Percentiles rank a stretch among this genome's conserved stretches.
Evolutionary conservation across 2,888 invertebrate species (phyloP).

Genomic region (Nemoura dubitans): DNA sequence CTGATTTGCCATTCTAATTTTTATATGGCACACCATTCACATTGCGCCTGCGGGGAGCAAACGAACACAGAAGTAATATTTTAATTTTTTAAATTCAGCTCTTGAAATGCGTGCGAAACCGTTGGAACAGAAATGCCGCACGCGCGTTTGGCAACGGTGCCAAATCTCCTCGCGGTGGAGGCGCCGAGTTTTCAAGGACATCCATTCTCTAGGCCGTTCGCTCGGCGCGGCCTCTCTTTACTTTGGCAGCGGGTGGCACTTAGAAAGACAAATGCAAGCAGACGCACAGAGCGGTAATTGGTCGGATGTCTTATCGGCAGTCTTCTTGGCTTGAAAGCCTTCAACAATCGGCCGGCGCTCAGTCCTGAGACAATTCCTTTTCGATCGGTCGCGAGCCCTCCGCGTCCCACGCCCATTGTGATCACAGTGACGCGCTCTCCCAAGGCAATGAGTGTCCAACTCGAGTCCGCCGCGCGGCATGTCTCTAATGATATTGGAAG

Average conservation of each 20-base stretch:
- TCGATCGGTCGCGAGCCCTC: not conserved
- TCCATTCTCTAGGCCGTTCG: not conserved
- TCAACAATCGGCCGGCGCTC: not conserved
- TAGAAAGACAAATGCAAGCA: not conserved
- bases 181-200: not conserved
- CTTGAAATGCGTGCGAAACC: not conserved
- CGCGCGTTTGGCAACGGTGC: not conserved
- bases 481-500: not conserved
- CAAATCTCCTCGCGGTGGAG: not conserved
- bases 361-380: not conserved
- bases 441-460: not conserved
- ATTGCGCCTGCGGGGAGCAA: not conserved
- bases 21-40: not conserved
- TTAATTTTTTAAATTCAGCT: not conserved
- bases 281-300: not conserved
- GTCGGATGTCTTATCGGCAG: not conserved
- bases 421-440: not conserved
- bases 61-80: not conserved
- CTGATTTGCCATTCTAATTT: not conserved
- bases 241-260: not conserved
- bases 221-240: not conserved
- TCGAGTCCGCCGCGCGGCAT: not conserved
- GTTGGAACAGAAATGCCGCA: not conserved
- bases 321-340: not conserved
- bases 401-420: not conserved